Evolutionary conservation across 2,113 vertebrate genomes (phyloP).

Genomic region (Cygnus buccinator): DNA sequence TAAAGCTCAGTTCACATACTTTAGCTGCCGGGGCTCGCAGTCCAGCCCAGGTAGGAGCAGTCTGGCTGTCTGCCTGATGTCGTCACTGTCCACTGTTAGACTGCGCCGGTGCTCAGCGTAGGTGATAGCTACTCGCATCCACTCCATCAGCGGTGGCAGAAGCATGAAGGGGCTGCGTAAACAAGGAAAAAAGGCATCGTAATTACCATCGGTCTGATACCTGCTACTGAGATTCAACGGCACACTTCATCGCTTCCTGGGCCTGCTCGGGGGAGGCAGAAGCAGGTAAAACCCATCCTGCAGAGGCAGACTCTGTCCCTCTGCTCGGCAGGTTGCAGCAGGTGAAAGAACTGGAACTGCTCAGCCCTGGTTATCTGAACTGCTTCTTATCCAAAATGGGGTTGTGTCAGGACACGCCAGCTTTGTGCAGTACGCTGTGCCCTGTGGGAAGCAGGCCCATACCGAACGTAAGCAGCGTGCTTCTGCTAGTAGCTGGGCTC

Average conservation of each 20-base stretch:
- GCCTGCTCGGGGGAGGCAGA: neutral
- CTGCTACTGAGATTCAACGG: rapidly evolving
- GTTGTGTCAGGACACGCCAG: neutral
- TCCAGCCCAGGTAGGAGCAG: constrained; percentile 93
- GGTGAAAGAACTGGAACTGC: neutral
- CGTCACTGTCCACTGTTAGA: constrained; percentile 93
- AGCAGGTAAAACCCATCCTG: neutral
- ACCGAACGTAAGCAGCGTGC: neutral
- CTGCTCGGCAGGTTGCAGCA: neutral
- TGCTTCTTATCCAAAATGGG: neutral
- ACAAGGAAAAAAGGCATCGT: rapidly evolving
- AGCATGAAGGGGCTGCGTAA: constrained; percentile 90
- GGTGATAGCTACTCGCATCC: constrained; percentile 97
- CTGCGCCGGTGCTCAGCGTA: constrained; percentile 95
- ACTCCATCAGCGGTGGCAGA: constrained; percentile 96
- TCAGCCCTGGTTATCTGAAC: neutral
- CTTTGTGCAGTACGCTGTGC: neutral
- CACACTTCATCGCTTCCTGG: rapidly evolving
- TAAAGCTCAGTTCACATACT: constrained; percentile 75
- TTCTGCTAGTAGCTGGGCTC: neutral
- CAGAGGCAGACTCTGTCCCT: neutral
- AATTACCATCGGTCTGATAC: neutral
- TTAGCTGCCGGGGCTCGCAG: constrained; percentile 95
- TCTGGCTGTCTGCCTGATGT: constrained; percentile 92
- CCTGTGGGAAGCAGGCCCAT: neutral